Evolutionary conservation across 2,797 vertebrate genomes (phyloP).

Genomic region (Lepilemur septentrionalis): DNA sequence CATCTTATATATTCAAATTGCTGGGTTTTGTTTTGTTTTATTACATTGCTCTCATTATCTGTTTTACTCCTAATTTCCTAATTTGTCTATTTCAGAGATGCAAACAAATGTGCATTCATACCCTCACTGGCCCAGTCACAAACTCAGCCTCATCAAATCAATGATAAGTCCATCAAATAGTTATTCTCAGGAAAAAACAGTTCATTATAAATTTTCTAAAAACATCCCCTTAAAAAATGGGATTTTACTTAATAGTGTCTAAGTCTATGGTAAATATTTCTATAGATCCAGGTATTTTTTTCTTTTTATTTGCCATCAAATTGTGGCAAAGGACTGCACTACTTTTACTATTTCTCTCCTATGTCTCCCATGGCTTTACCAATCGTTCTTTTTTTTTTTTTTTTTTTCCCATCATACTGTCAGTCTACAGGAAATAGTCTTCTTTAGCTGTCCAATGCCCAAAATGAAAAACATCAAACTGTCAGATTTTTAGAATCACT

Average conservation of each 20-base stretch:
- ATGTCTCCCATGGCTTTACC: background rate
- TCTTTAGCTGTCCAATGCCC: background rate
- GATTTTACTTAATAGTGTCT: background rate
- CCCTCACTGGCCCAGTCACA: background rate
- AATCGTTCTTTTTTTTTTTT: background rate
- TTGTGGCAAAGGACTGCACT: background rate
- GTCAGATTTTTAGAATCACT: slow-evolving; percentile 44
- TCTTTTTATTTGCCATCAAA: background rate
- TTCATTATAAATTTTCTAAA: background rate
- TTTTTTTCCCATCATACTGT: background rate
- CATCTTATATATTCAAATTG: background rate
- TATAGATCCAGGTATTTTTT: background rate
- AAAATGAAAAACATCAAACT: slow-evolving; percentile 42
- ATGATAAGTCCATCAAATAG: background rate
- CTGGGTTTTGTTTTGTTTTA: background rate
- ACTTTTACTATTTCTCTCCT: background rate
- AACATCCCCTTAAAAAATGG: background rate
- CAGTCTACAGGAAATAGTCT: background rate
- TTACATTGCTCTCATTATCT: background rate
- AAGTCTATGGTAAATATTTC: background rate
- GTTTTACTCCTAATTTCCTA: background rate
- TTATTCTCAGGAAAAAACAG: background rate
- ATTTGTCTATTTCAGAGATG: background rate
- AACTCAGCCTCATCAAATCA: background rate
- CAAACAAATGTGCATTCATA: background rate